A percentile compares a stretch with the other conserved stretches of the same genome.
phyloP scores from a whole-genome alignment of 2,797 vertebrate species.

The Ceryle rudis region DNA sequence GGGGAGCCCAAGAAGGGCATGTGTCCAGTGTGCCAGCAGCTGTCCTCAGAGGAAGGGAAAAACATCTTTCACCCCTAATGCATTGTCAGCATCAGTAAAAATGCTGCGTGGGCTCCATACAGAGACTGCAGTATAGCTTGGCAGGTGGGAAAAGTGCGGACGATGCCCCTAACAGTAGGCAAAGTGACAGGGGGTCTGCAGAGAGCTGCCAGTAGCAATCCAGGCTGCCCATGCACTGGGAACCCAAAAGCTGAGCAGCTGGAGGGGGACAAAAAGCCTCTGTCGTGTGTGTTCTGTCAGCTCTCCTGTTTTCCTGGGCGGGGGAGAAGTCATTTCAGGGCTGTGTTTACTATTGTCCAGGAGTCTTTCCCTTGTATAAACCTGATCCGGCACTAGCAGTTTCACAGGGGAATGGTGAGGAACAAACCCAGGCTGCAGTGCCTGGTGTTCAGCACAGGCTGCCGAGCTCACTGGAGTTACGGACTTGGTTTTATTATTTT shows the following conservation, averaged over 20 bases:
- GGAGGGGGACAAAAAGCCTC: background rate
- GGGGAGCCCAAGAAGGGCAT: background rate
- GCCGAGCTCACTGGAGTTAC: accelerated
- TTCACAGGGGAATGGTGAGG: background rate
- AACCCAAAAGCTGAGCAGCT: background rate
- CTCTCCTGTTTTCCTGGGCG: background rate
- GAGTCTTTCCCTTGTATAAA: background rate
- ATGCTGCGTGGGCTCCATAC: background rate
- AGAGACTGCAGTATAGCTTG: accelerated
- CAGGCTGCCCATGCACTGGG: background rate
- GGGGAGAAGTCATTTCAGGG: background rate
- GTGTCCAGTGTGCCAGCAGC: background rate
- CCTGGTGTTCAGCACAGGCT: background rate
- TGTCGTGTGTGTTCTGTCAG: background rate
- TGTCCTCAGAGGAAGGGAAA: background rate
- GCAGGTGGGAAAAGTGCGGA: background rate
- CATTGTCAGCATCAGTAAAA: background rate
- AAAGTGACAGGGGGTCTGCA: background rate
- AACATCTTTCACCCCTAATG: background rate
- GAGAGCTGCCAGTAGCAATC: background rate
- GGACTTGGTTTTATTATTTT: background rate
- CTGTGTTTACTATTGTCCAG: background rate
- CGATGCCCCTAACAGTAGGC: background rate
- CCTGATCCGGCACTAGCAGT: background rate
- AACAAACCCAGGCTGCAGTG: background rate